Percentiles rank a stretch among this genome's conserved stretches.
Evolutionary conservation across 2,797 vertebrate species (phyloP).

Genomic region (Australoheros facetus): DNA sequence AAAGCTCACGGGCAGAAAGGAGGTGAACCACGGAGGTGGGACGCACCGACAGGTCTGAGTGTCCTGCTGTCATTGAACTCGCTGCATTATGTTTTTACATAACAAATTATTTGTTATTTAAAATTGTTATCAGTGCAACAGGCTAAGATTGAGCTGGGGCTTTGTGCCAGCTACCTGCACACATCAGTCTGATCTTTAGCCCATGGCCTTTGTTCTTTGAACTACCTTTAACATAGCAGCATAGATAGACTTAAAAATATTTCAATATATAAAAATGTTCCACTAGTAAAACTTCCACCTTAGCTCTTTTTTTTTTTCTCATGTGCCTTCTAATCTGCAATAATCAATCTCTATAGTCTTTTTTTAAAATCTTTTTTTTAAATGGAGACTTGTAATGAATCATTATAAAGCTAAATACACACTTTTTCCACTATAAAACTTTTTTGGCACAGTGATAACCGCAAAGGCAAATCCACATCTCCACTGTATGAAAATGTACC

Average conservation of each 20-base stretch:
- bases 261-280: background rate
- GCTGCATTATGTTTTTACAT: conserved; percentile 30
- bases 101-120: conserved; percentile 5
- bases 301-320: background rate
- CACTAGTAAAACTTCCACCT: background rate
- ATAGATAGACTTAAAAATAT: background rate
- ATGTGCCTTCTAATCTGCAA: background rate
- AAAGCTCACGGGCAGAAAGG: background rate
- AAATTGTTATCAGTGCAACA: background rate
- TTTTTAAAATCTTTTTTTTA: too few species aligned
- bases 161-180: background rate
- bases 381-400: background rate
- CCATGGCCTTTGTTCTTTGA: conserved; percentile 4
- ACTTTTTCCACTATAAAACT: background rate
- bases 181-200: background rate
- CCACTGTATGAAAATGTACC: background rate
- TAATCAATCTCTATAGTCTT: background rate
- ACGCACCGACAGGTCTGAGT: conserved; percentile 34
- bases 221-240: background rate
- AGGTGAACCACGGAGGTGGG: background rate
- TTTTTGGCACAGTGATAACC: background rate
- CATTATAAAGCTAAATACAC: background rate
- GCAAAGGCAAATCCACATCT: background rate
- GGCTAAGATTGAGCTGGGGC: conserved; percentile 24
- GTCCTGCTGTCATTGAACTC: conserved; percentile 48